These are phyloP conservation scores for Siderastrea siderea DNA, from an alignment of 92 coral and sea anemone species.

Conservation along the genomic window DNA sequence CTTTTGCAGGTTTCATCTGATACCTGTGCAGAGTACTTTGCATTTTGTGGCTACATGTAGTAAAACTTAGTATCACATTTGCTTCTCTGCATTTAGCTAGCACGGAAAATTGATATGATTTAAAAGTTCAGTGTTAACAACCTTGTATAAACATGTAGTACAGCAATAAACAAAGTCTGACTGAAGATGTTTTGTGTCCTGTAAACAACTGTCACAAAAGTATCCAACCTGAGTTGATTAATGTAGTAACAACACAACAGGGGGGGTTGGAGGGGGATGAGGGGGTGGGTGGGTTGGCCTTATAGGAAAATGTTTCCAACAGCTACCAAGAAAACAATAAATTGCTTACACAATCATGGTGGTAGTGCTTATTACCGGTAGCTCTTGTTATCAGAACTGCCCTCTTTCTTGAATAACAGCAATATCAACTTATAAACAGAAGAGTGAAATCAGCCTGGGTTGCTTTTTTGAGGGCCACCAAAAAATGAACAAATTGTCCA, in stretches of 20 bases:
- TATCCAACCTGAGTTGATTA: not conserved
- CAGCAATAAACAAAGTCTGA: not conserved
- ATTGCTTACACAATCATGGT: no score
- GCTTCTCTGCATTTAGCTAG: not conserved
- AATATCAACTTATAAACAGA: not conserved
- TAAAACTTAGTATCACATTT: not conserved
- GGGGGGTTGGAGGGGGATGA: no score
- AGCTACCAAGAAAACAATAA: not conserved
- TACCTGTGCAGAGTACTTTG: conserved; percentile 28
- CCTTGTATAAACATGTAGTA: not conserved
- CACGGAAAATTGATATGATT: not conserved
- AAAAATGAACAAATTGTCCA: no score
- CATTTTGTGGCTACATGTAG: conserved; percentile 33
- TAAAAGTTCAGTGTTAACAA: not conserved
- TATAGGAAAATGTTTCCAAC: no score
- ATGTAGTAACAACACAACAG: no score
- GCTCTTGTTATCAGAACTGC: not conserved
- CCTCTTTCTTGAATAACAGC: not conserved
- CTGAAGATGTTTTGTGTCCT: conserved; percentile 3
- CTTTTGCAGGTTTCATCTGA: conserved; percentile 21
- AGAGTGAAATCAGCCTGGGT: no score
- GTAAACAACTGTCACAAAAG: not conserved
- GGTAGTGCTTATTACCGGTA: no score
- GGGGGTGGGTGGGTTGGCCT: no score
- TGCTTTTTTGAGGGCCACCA: no score